A percentile compares a stretch with the other conserved stretches of the same genome.
Evolutionary conservation across 2,888 invertebrate genomes (phyloP).

Genomic region (Cheilosia variabilis): DNA sequence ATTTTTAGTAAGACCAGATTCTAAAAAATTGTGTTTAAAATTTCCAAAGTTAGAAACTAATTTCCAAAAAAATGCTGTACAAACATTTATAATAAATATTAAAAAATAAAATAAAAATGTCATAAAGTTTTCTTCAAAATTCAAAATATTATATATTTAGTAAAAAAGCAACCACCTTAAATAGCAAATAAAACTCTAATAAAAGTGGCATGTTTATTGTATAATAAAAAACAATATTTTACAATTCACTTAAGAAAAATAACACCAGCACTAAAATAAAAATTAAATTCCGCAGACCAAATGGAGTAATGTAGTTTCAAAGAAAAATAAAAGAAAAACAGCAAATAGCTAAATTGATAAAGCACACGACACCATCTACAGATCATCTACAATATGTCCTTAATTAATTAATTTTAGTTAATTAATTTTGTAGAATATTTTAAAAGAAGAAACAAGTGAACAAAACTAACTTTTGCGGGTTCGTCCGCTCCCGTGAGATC

Average conservation of each 20-base stretch:
- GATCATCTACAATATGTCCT: conserved; percentile 28
- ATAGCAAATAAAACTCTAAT: not conserved
- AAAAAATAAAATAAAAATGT: too few relatives aligned
- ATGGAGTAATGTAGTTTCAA: conserved; percentile 3
- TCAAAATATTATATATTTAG: too few relatives aligned
- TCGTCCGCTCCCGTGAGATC: conserved; percentile 84
- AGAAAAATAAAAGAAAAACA: not conserved
- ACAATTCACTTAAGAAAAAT: not conserved
- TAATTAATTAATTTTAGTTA: not conserved
- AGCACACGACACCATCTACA: conserved; percentile 55
- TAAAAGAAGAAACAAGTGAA: conserved; percentile 27
- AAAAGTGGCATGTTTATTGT: not conserved
- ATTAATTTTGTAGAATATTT: conserved; percentile 3
- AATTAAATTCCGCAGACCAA: conserved; percentile 9
- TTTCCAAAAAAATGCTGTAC: too few relatives aligned
- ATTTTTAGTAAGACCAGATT: too few relatives aligned
- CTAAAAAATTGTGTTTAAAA: too few relatives aligned
- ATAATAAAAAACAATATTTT: not conserved
- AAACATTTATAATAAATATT: too few relatives aligned
- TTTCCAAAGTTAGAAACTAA: too few relatives aligned
- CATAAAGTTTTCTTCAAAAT: too few relatives aligned
- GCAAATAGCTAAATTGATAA: conserved; percentile 16
- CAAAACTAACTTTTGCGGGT: conserved; percentile 83
- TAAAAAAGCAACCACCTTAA: too few relatives aligned
- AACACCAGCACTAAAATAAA: conserved; percentile 6